Evolutionary conservation across 2,113 vertebrate species (phyloP), one percentile per base, ranked within the genome.

Genomic region (human (Homo sapiens)): DNA sequence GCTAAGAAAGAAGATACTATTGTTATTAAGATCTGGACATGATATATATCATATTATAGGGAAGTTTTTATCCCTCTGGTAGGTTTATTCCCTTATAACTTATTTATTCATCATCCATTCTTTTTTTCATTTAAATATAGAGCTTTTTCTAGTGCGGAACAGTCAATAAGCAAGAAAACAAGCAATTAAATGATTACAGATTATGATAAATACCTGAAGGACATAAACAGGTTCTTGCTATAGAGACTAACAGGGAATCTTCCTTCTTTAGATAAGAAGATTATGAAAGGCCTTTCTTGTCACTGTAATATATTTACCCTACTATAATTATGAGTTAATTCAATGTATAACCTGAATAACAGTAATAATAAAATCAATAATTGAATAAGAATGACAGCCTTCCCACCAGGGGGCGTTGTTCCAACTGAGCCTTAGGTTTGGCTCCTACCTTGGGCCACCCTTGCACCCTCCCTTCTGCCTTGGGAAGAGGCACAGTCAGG

Each of bases 331-430:
- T 75, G 87, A 96, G 27, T 95, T 96, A 84, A 94, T 93, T 96
- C 8, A 64, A 32, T 83, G 89, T 96, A n/a, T 73, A 89, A 79
- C 38, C 38, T 66, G 35, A 82, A 83, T 86, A 86, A 52, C 32
- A 90, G 48, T 1, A 79, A 20, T 43, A 93, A 87, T 78, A 89
- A 89, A 84, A 89, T 84, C 64, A 82, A 16, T 85, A 75, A 68
- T 23, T 94, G 85, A 73, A 18, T 72, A 55, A 97, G 22, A 93
- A 86, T 38, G 93, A 64, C 11, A 92, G 38, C 83, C 52, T 97
- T 75, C 55, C 97, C 95, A 93, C 90, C 72, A 97, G 96, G 79
- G 94, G 90, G 92, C 96, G 52, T 81, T 96, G 97, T 96, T 93
- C 76, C 86, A 96, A 75, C 88, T 18, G 84, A 89, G 5, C 86